Percentiles rank a stretch among this genome's conserved stretches.
phyloP scores from a whole-genome alignment of 2,797 vertebrate genomes.

The Pangasius djambal region DNA sequence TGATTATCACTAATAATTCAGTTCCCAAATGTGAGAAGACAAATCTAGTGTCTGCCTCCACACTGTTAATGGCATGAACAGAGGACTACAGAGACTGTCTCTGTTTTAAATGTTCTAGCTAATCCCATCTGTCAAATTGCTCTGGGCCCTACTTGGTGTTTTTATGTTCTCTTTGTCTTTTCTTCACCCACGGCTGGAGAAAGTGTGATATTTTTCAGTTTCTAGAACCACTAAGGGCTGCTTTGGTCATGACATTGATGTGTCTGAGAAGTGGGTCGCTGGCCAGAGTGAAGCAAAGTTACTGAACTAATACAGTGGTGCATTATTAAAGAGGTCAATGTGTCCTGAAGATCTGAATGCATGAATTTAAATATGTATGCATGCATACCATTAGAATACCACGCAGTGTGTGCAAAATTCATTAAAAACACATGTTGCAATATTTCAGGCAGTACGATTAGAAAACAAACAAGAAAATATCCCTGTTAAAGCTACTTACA shows the following conservation, averaged over 20 bases:
- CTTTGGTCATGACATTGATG: neutral
- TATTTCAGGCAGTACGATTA: neutral
- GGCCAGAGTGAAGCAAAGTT: constrained; percentile 24
- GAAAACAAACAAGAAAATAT: neutral
- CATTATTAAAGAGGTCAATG: constrained; percentile 46
- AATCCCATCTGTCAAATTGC: constrained; percentile 8
- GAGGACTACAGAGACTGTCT: constrained; percentile 15
- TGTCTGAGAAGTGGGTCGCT: neutral
- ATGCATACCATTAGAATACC: neutral
- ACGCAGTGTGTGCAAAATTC: neutral
- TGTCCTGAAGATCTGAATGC: constrained; percentile 5
- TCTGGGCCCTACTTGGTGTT: constrained; percentile 4
- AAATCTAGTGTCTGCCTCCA: neutral
- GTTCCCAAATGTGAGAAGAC: neutral
- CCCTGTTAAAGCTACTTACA: neutral
- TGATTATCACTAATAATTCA: constrained; percentile 2
- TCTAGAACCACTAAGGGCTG: constrained; percentile 25
- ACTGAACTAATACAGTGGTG: constrained; percentile 37
- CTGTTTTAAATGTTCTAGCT: constrained; percentile 1
- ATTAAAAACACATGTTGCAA: neutral
- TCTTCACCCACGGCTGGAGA: neutral
- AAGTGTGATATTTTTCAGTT: constrained; percentile 7
- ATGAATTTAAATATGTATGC: neutral
- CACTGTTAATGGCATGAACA: neutral
- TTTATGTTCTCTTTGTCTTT: neutral